Base-by-base conservation (phyloP, 2,113 vertebrate genomes). In the Oryzias melastigma region DNA sequence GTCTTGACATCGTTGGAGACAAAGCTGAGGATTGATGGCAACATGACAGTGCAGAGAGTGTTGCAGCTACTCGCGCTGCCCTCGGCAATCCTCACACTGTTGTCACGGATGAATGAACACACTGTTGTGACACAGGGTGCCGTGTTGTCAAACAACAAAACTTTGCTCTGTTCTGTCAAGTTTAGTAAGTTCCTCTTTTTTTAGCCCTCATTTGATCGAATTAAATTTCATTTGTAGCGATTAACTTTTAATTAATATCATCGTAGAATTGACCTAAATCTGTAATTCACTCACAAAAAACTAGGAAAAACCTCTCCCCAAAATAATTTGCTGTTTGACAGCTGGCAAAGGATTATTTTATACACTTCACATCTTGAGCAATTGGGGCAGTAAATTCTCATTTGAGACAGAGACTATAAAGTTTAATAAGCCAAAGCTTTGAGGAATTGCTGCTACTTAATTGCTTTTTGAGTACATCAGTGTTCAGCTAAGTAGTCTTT, bases 61-160 rank as follows among this genome's bases (percentile, higher is more conserved):
- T 65, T 62, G 80, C 73, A 70, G 76, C 71, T 66, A 75, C 66
- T 73, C 75, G 45, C 15, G 66, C 77, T 75, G 83, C 85, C 87
- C 85, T 78, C 46, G 80, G 87, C 80, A 52, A 66, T 78, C 75
- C 82, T 82, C 67, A 75, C 82, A 83, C 55, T 71, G 70, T 83
- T 82, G 80, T 80, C 75, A 69, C 27, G 76, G 85, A 85, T 86
- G 87, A 85, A 82, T 78, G 81, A 80, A 56, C 80, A 64, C 75
- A 46, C 57, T 77, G 75, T 81, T 80, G 82, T 83, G 80, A 85
- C 83, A 73, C 72, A 1, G 59, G 59, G 53, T 76, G 76, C 56
- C 47, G 70, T 70, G 27, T 71, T 82, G 83, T 85, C 83, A 79
- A 73, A 73, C 61, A 77, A 78, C 67, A 82, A 78, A 82, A 69